phyloP scores from a whole-genome alignment of 2,797 vertebrate species.

The Aphelocoma californica region DNA sequence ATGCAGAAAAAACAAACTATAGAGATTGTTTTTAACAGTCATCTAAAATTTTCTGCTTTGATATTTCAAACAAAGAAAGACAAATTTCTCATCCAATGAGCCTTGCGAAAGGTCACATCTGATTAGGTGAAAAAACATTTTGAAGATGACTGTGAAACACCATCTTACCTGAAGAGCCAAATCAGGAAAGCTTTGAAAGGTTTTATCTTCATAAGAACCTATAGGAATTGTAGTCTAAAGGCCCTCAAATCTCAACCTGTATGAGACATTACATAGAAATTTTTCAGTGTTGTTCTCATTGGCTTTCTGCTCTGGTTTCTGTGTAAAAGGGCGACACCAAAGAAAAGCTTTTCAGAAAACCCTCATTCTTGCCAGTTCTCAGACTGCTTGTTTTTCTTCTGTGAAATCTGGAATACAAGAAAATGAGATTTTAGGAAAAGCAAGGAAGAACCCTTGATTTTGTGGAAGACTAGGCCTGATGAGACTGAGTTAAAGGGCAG shows the following conservation, averaged over 20 bases:
- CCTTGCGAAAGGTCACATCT: not conserved
- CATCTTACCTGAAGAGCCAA: not conserved
- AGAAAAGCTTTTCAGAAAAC: not conserved
- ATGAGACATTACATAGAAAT: not conserved
- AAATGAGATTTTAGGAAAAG: not conserved
- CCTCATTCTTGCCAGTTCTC: not conserved
- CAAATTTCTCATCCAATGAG: not conserved
- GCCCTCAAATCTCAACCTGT: not conserved
- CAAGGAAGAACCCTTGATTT: not conserved
- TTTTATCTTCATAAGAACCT: not conserved
- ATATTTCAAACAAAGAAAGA: not conserved
- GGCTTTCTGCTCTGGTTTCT: not conserved
- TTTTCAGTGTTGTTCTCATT: not conserved
- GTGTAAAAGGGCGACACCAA: not conserved
- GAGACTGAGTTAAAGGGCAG: not conserved
- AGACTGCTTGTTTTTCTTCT: not conserved
- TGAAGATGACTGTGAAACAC: not conserved
- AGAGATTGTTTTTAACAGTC: not conserved
- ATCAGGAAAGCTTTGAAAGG: not conserved
- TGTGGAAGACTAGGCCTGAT: not conserved
- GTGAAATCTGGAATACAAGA: not conserved
- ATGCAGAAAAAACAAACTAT: not conserved
- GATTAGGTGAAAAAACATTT: not conserved
- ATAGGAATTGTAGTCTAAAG: not conserved
- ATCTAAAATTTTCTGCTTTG: not conserved